These are phyloP conservation scores for Ips nitidus DNA, from an alignment of 1,140 invertebrate genomes.

Conservation along the genomic window DNA sequence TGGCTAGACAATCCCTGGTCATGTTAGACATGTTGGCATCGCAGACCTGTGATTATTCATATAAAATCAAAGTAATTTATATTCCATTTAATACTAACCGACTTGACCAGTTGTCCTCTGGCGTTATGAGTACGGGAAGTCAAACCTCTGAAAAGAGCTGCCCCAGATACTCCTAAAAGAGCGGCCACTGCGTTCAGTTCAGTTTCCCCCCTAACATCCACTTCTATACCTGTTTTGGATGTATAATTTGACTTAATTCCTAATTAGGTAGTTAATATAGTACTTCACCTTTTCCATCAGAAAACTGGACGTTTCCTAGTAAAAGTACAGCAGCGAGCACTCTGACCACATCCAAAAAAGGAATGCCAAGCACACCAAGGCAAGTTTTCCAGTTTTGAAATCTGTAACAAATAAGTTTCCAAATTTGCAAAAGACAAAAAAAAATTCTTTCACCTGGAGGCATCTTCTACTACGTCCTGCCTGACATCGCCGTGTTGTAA, in stretches of 20 bases:
- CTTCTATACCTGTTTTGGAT: slow-evolving; percentile 58
- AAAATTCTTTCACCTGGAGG: slow-evolving; percentile 51
- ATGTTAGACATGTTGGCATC: slow-evolving; percentile 83
- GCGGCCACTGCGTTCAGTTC: slow-evolving; percentile 83
- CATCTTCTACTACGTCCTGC: slow-evolving; percentile 77
- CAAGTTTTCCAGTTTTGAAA: slow-evolving; percentile 91
- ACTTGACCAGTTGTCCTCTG: slow-evolving; percentile 79
- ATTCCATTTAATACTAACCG: slow-evolving; percentile 47
- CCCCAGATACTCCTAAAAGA: slow-evolving; percentile 76
- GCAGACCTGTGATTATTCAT: slow-evolving; percentile 55
- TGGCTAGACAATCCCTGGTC: slow-evolving; percentile 86
- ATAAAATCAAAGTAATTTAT: background rate
- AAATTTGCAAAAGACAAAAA: slow-evolving; percentile 1
- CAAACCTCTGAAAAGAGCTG: slow-evolving; percentile 76
- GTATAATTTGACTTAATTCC: background rate
- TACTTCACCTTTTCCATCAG: slow-evolving; percentile 62
- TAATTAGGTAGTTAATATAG: background rate
- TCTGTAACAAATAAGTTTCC: slow-evolving; percentile 45
- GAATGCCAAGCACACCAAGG: slow-evolving; percentile 86
- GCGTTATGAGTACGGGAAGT: slow-evolving; percentile 83
- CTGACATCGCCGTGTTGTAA: slow-evolving; percentile 73
- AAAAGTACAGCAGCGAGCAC: slow-evolving; percentile 88
- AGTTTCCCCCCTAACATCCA: slow-evolving; percentile 73
- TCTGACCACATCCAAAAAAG: slow-evolving; percentile 89
- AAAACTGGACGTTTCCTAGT: slow-evolving; percentile 88